Conservation (phyloP, 2,888 invertebrate genomes). For the Acleris literana region DNA sequence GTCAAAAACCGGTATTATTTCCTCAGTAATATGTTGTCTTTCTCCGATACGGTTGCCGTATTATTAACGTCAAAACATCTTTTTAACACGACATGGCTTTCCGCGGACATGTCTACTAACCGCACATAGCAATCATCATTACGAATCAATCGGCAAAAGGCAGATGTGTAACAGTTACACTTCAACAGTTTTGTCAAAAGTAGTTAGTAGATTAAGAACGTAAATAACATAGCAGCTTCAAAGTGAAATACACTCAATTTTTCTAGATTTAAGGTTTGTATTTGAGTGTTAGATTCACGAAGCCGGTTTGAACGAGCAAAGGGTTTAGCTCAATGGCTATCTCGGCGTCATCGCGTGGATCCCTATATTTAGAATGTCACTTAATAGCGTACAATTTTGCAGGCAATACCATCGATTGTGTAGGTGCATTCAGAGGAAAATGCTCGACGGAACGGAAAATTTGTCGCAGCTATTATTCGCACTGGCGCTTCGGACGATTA, state of each 20-base stretch:
- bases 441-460: slow-evolving; percentile 80
- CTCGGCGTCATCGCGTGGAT: slow-evolving; percentile 65
- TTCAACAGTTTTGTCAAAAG: slow-evolving; percentile 55
- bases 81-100: slow-evolving; percentile 63
- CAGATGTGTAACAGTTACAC: slow-evolving; percentile 77
- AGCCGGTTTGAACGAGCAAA: slow-evolving; percentile 54
- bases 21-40: slow-evolving; percentile 67
- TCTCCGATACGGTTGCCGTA: slow-evolving; percentile 59
- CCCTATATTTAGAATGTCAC: slow-evolving; percentile 80
- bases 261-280: slow-evolving; percentile 40
- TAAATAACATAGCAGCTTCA: slow-evolving; percentile 27
- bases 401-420: slow-evolving; percentile 77
- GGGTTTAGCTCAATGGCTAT: slow-evolving; percentile 65
- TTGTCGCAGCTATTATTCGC: slow-evolving; percentile 78
- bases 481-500: slow-evolving; percentile 77
- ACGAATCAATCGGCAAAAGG: slow-evolving; percentile 62
- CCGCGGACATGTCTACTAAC: slow-evolving; percentile 64
- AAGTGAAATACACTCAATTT: slow-evolving; percentile 26
- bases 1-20: slow-evolving; percentile 60
- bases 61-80: slow-evolving; percentile 71
- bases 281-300: slow-evolving; percentile 39
- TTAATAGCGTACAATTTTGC: slow-evolving; percentile 80
- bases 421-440: slow-evolving; percentile 80
- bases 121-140: slow-evolving; percentile 68
- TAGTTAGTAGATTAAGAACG: slow-evolving; percentile 42